Conservation (phyloP, 1,140 invertebrate genomes). For the Bradysia coprophila region DNA sequence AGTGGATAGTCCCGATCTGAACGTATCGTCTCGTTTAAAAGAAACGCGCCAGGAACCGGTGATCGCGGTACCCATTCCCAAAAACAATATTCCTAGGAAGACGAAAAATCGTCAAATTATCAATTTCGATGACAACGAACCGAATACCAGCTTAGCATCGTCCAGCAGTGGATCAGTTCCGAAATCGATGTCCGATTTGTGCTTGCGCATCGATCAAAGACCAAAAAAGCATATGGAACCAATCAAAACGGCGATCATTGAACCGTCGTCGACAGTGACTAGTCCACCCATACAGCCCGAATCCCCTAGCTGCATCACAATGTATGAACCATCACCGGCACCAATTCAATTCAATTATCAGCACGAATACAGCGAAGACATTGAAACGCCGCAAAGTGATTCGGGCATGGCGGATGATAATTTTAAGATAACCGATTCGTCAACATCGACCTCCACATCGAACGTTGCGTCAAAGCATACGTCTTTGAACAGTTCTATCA, state of each 20-base stretch:
- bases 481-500: not conserved
- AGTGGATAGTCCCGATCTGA: conserved; percentile 60
- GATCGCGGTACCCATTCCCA: conserved; percentile 24
- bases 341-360: not conserved
- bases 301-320: not conserved
- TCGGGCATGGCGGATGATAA: not conserved
- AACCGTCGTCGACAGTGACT: not conserved
- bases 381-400: not conserved
- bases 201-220: not conserved
- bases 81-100: conserved; percentile 6
- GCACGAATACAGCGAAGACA: not conserved
- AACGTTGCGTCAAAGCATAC: not conserved
- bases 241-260: not conserved
- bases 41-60: conserved; percentile 23
- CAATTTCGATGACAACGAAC: not conserved
- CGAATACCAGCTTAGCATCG: not conserved
- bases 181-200: not conserved
- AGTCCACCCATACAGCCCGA: not conserved
- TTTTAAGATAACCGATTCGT: too few relatives aligned
- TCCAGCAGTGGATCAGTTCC: not conserved
- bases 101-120: conserved; percentile 11
- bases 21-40: conserved; percentile 22
- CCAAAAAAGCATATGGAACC: too few relatives aligned
- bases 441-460: not conserved
- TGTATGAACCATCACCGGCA: not conserved